Conservation (phyloP, 2,888 invertebrate genomes). For the Dendrolimus houi region DNA sequence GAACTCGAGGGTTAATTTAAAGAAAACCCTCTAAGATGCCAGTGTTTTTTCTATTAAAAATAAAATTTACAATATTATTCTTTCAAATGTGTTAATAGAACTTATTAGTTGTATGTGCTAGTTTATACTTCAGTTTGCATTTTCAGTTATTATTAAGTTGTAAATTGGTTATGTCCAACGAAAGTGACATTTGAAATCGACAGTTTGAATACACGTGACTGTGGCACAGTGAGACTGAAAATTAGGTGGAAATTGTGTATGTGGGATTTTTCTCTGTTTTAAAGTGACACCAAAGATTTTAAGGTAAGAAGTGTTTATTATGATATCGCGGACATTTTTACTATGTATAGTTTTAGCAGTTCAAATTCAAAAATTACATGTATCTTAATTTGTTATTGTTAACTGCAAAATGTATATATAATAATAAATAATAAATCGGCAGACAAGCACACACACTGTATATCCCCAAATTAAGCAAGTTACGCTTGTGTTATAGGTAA, state of each 20-base stretch:
- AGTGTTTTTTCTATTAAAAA: constrained; percentile 1
- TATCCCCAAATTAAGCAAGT: too few species aligned
- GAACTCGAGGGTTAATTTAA: too few species aligned
- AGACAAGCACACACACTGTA: too few species aligned
- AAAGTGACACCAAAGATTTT: constrained; percentile 56
- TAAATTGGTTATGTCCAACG: constrained; percentile 50
- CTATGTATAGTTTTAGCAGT: too few species aligned
- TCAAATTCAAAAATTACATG: too few species aligned
- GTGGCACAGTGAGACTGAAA: neutral
- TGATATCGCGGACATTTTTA: constrained; percentile 10
- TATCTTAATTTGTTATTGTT: too few species aligned
- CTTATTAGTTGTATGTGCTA: constrained; percentile 19
- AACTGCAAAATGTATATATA: too few species aligned
- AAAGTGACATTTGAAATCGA: constrained; percentile 67
- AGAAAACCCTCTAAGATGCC: too few species aligned
- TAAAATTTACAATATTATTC: constrained; percentile 1
- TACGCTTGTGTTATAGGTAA: too few species aligned
- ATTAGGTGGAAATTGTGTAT: constrained; percentile 28
- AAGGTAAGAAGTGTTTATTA: constrained; percentile 48
- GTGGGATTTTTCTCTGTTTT: constrained; percentile 48
- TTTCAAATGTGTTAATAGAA: constrained; percentile 9
- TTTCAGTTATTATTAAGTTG: constrained; percentile 52
- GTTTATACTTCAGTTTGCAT: constrained; percentile 45
- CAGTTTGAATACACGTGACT: constrained; percentile 21
- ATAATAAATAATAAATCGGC: too few species aligned